Evolutionary conservation across 2,888 invertebrate genomes (phyloP).

Genomic region (Coremacera marginata): DNA sequence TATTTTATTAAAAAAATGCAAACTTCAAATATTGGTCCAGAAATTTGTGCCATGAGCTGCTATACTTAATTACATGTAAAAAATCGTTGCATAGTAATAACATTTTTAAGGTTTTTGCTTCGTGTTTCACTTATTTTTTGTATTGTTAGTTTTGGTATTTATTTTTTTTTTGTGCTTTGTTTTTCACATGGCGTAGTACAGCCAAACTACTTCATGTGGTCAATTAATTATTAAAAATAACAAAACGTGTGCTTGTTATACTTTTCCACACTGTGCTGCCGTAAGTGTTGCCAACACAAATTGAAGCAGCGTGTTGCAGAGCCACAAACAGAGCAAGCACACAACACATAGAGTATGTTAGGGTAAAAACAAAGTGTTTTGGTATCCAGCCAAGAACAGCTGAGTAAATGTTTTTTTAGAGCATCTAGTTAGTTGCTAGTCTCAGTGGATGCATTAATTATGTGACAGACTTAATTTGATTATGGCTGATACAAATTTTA

Average conservation of each 20-base stretch:
- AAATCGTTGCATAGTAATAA: background rate
- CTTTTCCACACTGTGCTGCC: background rate
- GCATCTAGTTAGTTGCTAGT: background rate
- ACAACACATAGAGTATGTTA: no score
- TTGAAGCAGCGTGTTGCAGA: no score
- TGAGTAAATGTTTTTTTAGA: background rate
- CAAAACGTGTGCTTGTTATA: background rate
- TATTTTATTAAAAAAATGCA: background rate
- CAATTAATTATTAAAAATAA: slow-evolving; percentile 8
- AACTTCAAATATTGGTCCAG: no score
- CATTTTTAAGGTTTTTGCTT: background rate
- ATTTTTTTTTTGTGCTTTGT: background rate
- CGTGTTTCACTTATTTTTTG: background rate
- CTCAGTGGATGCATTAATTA: background rate
- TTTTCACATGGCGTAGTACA: background rate
- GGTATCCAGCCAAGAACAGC: background rate
- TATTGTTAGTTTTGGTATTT: background rate
- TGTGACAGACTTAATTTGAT: slow-evolving; percentile 13
- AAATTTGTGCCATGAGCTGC: background rate
- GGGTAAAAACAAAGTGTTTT: background rate
- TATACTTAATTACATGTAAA: background rate
- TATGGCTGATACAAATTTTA: background rate
- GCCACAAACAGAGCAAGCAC: no score
- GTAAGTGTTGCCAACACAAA: background rate
- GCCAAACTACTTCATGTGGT: background rate